phyloP scores from a whole-genome alignment of 2,888 invertebrate species.

The Spisula solida region DNA sequence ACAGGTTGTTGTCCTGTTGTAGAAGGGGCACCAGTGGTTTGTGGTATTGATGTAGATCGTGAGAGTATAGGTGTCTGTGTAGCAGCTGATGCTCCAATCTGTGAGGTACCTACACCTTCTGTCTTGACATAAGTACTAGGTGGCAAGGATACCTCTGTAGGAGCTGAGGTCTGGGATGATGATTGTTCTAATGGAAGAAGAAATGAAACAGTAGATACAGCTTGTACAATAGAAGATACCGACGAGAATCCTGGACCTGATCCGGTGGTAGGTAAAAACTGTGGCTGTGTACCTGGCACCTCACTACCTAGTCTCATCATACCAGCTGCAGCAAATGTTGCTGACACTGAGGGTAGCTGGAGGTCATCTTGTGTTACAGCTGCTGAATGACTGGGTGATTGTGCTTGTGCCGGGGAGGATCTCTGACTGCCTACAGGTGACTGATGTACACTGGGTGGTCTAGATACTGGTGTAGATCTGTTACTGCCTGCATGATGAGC shows the following conservation, averaged over 20 bases:
- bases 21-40: not conserved
- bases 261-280: conserved; percentile 29
- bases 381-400: conserved; percentile 39
- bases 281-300: conserved; percentile 44
- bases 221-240: conserved; percentile 69
- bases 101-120: conserved; percentile 30
- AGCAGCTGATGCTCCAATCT: conserved; percentile 46
- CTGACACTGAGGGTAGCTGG: conserved; percentile 70
- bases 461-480: conserved; percentile 61
- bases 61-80: conserved; percentile 60
- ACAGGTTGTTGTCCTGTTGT: conserved; percentile 16
- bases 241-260: conserved; percentile 63
- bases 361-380: conserved; percentile 52
- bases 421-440: conserved; percentile 50
- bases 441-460: conserved; percentile 50
- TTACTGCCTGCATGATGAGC: conserved; percentile 46
- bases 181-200: conserved; percentile 44
- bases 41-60: not conserved
- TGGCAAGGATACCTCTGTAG: conserved; percentile 63
- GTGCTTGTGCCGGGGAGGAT: conserved; percentile 49
- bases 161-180: conserved; percentile 38
- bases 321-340: conserved; percentile 71
- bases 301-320: conserved; percentile 64
- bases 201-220: conserved; percentile 70
- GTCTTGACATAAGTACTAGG: conserved; percentile 60